Percentiles rank a stretch among this genome's conserved stretches.
Evolutionary conservation across 2,888 invertebrate genomes (phyloP).

Genomic region (Lochmaea crataegi): DNA sequence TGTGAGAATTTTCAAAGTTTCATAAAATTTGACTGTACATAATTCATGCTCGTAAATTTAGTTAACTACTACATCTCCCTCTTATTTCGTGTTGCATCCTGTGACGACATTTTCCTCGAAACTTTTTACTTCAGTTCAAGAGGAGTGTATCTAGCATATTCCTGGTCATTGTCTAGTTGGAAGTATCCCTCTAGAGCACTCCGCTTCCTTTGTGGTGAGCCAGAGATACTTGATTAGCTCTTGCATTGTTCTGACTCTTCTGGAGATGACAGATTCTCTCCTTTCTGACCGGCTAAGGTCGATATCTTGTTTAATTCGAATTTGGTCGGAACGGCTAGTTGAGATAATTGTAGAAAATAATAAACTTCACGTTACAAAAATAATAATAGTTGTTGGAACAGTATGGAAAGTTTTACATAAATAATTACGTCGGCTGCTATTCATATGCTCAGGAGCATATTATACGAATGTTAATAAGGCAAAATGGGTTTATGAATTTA

Average conservation of each 20-base stretch:
- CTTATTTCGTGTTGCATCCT: background rate
- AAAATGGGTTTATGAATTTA: no score
- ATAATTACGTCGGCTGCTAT: no score
- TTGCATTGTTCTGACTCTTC: constrained; percentile 37
- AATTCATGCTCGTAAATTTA: background rate
- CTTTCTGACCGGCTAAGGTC: constrained; percentile 2
- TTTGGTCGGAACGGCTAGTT: background rate
- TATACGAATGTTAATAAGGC: no score
- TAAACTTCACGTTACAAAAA: background rate
- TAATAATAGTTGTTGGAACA: no score
- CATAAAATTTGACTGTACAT: no score
- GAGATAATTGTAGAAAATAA: background rate
- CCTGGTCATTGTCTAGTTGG: constrained; percentile 31
- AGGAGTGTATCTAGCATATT: constrained; percentile 24
- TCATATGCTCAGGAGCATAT: no score
- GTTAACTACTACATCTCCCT: background rate
- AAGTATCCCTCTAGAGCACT: constrained; percentile 26
- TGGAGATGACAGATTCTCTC: constrained; percentile 38
- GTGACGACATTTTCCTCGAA: constrained; percentile 13
- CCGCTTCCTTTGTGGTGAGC: constrained; percentile 32
- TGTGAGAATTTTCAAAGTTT: no score
- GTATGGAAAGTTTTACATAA: no score
- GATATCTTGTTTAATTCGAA: constrained; percentile 16
- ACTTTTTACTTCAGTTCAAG: constrained; percentile 10
- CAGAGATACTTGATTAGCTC: constrained; percentile 39